Base-by-base conservation (phyloP, 1,140 invertebrate species). In the Orchestia grillus region DNA sequence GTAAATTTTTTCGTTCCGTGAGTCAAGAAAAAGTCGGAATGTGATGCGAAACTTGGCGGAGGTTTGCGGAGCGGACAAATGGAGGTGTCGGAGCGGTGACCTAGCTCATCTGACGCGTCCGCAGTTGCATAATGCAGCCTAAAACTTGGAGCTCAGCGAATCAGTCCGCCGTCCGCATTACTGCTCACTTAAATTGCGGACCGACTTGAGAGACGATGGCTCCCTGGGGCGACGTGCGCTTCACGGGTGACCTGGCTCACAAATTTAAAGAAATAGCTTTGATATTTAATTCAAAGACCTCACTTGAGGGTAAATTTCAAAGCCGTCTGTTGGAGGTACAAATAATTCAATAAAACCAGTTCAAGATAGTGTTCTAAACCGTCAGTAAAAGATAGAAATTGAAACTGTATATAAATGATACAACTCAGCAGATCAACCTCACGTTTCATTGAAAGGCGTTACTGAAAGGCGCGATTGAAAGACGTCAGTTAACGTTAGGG, bases 31-130 rank as follows among this genome's bases (percentile, higher is more conserved):
- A 94, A 94, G 92, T 42, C 43, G 41, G 44, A 94, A 94, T 94
- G 44, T 94, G 44, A 94, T 94, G 36, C 92, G 41, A 94, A 94
- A 94, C 43, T 94, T 94, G 92, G 92, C 92, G 92, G 43, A 44
- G 92, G 92, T 94, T 94, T 94, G 92, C 92, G 44, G 43, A 45
- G 92, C 43, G 44, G 44, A 94, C 92, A 94, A 94, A 94, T 94
- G 92, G 92, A 94, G 92, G 92, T 94, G 92, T 94, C 92, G 92
- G 92, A 94, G 44, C 44, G 92, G 92, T 94, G 92, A 94, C 92
- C 92, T 44, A 47, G 43, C 92, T 94, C 92, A 94, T 94, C 92
- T 94, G 92, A 94, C 44, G 92, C 40, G 92, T 94, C 92, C 44
- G 92, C 43, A 94, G 44, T n/a, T 47, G 92, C 92, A 94, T 94